Evolutionary conservation across 1,140 invertebrate species (phyloP).

Genomic region (Trachymyrmex cornetzi): DNA sequence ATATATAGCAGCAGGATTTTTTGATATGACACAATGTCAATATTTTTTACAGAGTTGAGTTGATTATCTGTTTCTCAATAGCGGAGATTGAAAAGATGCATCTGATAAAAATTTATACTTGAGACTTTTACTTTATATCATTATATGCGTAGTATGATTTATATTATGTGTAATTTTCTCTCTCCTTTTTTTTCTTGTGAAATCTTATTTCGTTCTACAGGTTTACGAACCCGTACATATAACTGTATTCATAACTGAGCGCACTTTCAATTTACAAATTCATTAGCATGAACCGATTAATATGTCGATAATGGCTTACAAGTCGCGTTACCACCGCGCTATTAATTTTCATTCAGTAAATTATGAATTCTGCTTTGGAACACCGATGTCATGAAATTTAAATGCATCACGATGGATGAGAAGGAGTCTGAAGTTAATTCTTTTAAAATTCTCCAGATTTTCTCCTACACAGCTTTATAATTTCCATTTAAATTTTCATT

Average conservation of each 20-base stretch:
- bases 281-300: constrained; percentile 51
- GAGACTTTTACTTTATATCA: neutral
- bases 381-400: constrained; percentile 16
- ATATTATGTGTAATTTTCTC: neutral
- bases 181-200: neutral
- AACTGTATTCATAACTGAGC: constrained; percentile 22
- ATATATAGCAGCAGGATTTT: neutral
- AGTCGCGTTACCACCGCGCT: constrained; percentile 21
- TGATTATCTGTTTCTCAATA: neutral
- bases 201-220: constrained; percentile 1
- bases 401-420: neutral
- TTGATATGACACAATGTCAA: too few species aligned
- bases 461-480: neutral
- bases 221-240: neutral
- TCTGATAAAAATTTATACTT: constrained; percentile 1
- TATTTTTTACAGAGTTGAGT: neutral
- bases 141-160: neutral
- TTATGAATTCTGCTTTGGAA: constrained; percentile 31
- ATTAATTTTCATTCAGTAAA: constrained; percentile 44
- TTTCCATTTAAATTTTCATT: neutral
- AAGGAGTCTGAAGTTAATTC: neutral
- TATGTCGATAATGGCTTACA: constrained; percentile 48
- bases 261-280: constrained; percentile 54
- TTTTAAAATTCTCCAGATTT: constrained; percentile 14
- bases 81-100: neutral